Evolutionary conservation across 2,113 vertebrate genomes (phyloP), one percentile per base, ranked within the genome.

Genomic region (Nerophis lumbriciformis): DNA sequence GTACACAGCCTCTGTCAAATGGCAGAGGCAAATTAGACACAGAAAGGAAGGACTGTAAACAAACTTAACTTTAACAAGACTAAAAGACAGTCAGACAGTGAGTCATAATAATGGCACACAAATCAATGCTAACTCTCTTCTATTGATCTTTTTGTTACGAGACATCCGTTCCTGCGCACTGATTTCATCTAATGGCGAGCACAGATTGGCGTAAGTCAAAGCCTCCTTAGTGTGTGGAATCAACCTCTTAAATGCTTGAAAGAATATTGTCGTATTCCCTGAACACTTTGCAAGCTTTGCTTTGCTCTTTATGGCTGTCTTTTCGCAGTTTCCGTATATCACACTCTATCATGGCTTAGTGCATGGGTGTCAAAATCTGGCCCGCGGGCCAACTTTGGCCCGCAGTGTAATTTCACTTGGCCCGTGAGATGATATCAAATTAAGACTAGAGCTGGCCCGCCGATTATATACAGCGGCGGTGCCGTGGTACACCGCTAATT

Each of bases 161-260:
- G 48, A 66, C 55, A 54, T 51, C 3, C 0, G 44, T 69, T 13
- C 21, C 54, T 59, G 8, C 69, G 36, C 39, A 49, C 9, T n/a
- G 37, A 13, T 63, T 45, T 53, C 11, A 19, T 57, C 35, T 47
- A 8, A 50, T 8, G 15, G 59, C 48, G 52, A 76, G 66, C 60
- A 58, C 65, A 63, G 16, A 50, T 15, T 47, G 60, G 45, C 51
- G 35, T n/a, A 42, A 1, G 36, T 75, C 54, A 80, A 68, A 72
- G 62, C 36, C 58, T 64, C 39, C 36, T 53, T 45, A 50, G 51
- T 51, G 66, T 53, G 69, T 37, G 37, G 39, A 37, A 58, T 61
- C 54, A 62, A 68, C 11, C 28, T 53, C 15, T 8, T 36, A 51
- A 59, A 52, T 61, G 38, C 52, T 21, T 48, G 21, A 12, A 52